These are phyloP conservation scores for Rhagophthalmus giganteus DNA, from an alignment of 2,888 invertebrate species.

Conservation along the genomic window DNA sequence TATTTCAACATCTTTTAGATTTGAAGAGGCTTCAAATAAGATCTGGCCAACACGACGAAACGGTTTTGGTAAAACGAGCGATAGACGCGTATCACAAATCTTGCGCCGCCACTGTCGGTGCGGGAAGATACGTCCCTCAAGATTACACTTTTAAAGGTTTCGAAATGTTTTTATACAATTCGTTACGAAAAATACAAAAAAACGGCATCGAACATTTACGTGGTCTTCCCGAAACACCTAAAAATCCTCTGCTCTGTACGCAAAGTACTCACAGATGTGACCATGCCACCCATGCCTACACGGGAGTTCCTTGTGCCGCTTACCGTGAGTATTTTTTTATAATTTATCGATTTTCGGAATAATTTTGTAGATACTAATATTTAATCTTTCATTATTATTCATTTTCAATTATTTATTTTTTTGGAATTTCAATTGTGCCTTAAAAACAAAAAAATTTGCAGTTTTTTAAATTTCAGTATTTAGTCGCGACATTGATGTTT, in stretches of 20 bases:
- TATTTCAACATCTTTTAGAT: conserved; percentile 91
- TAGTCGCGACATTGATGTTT: too few relatives aligned
- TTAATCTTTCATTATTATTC: too few relatives aligned
- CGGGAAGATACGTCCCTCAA: conserved; percentile 66
- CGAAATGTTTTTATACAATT: conserved; percentile 87
- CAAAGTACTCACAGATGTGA: conserved; percentile 87
- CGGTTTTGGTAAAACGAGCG: conserved; percentile 82
- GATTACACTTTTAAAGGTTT: conserved; percentile 77
- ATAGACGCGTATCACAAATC: conserved; percentile 82
- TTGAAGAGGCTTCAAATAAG: conserved; percentile 90
- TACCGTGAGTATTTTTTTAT: conserved; percentile 68
- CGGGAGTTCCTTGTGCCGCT: conserved; percentile 84
- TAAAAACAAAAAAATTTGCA: too few relatives aligned
- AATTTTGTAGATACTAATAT: too few relatives aligned
- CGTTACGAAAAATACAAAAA: conserved; percentile 75
- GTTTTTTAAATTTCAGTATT: too few relatives aligned
- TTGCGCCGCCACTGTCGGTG: conserved; percentile 67
- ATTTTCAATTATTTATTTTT: too few relatives aligned
- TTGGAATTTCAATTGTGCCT: too few relatives aligned
- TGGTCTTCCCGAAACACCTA: conserved; percentile 53
- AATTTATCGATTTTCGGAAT: conserved; percentile 1
- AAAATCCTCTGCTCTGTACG: conserved; percentile 81
- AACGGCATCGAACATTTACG: conserved; percentile 67
- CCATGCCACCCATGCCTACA: conserved; percentile 90
- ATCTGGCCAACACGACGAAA: conserved; percentile 85